Percentiles rank a stretch among this genome's conserved stretches.
phyloP scores from a whole-genome alignment of 2,888 invertebrate genomes.

The Sinohyriopsis cumingii region DNA sequence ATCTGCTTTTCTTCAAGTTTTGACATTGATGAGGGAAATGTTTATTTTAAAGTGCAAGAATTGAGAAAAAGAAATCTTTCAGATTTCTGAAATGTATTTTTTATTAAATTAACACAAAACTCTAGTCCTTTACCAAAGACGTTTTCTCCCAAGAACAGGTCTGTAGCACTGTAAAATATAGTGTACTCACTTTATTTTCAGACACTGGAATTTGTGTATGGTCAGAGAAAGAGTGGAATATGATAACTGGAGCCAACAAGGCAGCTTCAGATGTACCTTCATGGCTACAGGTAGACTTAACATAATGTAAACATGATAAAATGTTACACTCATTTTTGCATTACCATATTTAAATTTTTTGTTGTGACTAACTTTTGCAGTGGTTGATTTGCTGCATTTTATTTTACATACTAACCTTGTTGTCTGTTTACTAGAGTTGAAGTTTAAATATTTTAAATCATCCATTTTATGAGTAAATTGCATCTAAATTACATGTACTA shows the following conservation, averaged over 20 bases:
- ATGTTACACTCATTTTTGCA: no score
- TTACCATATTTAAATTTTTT: neutral
- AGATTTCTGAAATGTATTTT: no score
- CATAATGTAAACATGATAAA: neutral
- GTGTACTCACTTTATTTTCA: constrained; percentile 19
- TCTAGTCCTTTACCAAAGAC: no score
- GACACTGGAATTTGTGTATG: constrained; percentile 48
- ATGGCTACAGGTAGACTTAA: constrained; percentile 56
- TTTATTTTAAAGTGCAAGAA: no score
- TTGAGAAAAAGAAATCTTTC: no score
- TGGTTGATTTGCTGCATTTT: neutral
- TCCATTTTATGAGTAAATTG: no score
- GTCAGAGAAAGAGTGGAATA: constrained; percentile 56
- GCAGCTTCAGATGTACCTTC: constrained; percentile 52
- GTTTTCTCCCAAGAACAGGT: neutral
- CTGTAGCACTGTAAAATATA: neutral
- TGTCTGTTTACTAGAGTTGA: neutral
- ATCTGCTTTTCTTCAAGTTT: no score
- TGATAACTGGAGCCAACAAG: constrained; percentile 51
- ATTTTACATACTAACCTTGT: neutral
- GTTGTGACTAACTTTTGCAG: neutral
- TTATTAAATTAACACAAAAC: no score
- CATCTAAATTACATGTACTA: no score
- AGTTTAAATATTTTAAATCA: no score
- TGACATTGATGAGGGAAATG: no score